Evolutionary conservation across 2,113 vertebrate species (phyloP).

Genomic region (Brachyhypopomus occidentalis): DNA sequence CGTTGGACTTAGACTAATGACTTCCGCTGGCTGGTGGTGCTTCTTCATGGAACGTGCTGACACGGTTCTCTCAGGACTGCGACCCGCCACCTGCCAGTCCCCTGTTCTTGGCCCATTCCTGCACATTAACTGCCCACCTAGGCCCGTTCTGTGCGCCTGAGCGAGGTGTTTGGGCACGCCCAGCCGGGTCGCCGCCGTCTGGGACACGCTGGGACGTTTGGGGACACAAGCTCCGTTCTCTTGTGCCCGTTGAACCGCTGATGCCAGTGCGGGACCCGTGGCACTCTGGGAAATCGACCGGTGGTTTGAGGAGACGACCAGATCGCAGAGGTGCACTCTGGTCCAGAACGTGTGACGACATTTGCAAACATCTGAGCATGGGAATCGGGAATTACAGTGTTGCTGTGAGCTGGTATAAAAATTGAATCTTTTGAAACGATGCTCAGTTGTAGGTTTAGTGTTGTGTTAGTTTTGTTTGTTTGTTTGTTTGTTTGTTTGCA

Average conservation of each 20-base stretch:
- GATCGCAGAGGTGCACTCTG: not conserved
- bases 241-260: slow-evolving; percentile 29
- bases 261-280: slow-evolving; percentile 24
- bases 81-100: slow-evolving; percentile 4
- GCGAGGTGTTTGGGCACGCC: not conserved
- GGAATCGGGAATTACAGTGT: not conserved
- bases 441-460: too few species aligned
- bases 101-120: not conserved
- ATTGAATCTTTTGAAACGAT: not conserved
- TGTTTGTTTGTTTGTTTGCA: too few species aligned
- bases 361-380: not conserved
- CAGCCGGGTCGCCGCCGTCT: not conserved
- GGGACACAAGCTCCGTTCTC: slow-evolving; percentile 23
- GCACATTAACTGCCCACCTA: not conserved
- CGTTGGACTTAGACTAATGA: slow-evolving; percentile 52
- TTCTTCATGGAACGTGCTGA: slow-evolving; percentile 40
- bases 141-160: not conserved
- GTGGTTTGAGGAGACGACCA: not conserved
- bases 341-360: not conserved
- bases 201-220: slow-evolving; percentile 1
- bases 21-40: slow-evolving; percentile 50
- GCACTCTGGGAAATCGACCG: not conserved
- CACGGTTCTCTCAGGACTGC: slow-evolving; percentile 10
- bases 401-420: not conserved
- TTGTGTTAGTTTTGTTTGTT: too few species aligned